These are phyloP conservation scores for Sylvietta virens DNA, from an alignment of 2,113 vertebrate species.

Conservation along the genomic window DNA sequence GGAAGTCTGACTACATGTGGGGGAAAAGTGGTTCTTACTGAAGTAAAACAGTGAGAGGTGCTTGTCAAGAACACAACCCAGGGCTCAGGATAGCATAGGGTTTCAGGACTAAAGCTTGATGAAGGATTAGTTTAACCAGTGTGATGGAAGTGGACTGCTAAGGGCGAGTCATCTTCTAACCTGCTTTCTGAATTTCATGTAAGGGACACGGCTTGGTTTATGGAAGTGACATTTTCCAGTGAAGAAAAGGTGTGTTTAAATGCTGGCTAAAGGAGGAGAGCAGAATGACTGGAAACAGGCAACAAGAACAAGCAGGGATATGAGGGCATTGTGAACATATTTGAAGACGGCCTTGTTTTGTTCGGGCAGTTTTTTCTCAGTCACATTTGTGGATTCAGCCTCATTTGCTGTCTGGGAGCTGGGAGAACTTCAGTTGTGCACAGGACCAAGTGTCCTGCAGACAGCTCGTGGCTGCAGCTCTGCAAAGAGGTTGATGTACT, in stretches of 20 bases:
- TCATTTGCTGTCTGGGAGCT: not conserved
- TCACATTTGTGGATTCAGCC: not conserved
- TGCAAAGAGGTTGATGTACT: not conserved
- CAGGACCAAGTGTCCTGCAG: not conserved
- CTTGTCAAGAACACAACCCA: not conserved
- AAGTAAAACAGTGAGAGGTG: not conserved
- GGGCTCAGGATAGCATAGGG: not conserved
- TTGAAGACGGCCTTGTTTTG: not conserved
- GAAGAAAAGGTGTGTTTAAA: not conserved
- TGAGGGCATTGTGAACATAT: not conserved
- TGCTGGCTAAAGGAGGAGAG: not conserved
- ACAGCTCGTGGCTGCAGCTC: fast-evolving
- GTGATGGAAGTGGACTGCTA: not conserved
- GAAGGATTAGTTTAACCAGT: not conserved
- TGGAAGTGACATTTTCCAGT: not conserved
- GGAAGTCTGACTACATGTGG: not conserved
- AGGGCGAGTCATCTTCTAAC: not conserved
- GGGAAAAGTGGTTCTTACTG: not conserved
- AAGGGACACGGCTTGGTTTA: not conserved
- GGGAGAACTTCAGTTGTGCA: not conserved
- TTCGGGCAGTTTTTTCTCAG: not conserved
- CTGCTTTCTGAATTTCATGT: not conserved
- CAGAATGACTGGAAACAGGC: not conserved
- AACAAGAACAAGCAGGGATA: not conserved
- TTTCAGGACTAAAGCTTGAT: not conserved